Base-by-base conservation (phyloP, 2,888 invertebrate genomes). In the Mimumesa dahlbomi region DNA sequence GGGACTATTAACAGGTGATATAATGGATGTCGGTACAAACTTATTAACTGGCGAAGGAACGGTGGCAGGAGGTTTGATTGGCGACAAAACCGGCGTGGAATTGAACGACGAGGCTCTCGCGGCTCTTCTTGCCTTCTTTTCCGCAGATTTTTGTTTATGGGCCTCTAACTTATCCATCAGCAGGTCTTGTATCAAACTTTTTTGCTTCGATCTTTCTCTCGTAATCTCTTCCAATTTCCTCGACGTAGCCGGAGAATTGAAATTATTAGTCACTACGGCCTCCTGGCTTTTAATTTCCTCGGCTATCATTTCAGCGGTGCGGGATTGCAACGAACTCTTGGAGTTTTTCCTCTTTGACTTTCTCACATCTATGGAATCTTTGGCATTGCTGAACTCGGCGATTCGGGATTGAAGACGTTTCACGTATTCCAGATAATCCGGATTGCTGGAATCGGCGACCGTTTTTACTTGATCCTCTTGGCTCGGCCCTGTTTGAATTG, bases 121-220 rank as follows among this genome's bases (percentile, higher is more conserved):
- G 18, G 72, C 92, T 66, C 93, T 91, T 84, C 93, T 93, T 9
- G 92, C 89, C 59, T 92, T 92, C 81, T 91, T 92, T 77, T 92
- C 93, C 2, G 92, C 91, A n/a, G 91, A 92, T 14, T 91, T 91
- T 78, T 93, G 93, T 78, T 93, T 93, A 81, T 94, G 93, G 1
- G 93, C 92, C 79, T 93, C 92, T 81, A 95, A 90, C 88, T 95
- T 94, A 84, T 94, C 95, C 92, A 96, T 93, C 53, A 97, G 94
- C 89, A 97, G 91, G 86, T 96, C 94, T 82, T 96, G 93, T 46
- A 97, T 95, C 21, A 96, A 91, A 86, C 94, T 95, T 74, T 96
- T 96, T 89, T 96, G 96, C 84, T 95, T 94, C 36, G 94, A 94
- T 58, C 96, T 91, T 86, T 96, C 95, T 84, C 94, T 93, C 73